Evolutionary conservation across 2,888 invertebrate species (phyloP), one percentile per base, ranked within the genome.

Genomic region (Auanema freiburgensis): DNA sequence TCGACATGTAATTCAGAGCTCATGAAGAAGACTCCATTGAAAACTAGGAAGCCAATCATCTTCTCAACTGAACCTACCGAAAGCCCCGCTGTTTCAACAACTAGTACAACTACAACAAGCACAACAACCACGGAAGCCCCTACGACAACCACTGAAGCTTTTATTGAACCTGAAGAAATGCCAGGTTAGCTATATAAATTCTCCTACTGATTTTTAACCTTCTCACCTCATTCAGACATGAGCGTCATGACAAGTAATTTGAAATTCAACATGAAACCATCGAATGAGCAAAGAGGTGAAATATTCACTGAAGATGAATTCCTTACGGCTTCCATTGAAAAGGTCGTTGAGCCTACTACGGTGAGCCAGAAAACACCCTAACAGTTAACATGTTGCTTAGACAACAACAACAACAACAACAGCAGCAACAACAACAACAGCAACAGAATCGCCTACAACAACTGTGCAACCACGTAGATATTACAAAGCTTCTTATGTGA

Each of bases 371-470:
- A n/a, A n/a, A n/a, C n/a, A n/a, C n/a, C n/a, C n/a, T n/a, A n/a
- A n/a, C n/a, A 52, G 41, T 16, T 40, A 50, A 24, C 52, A 59
- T 50, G 41, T 50, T n/a, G 42, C 49, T 11, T 52, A 59, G 21
- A 42, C 14, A 16, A 41, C 59, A 25, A 59, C 41, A 21, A 51
- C 51, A 2, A 42, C 18, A 2, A 18, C 46, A 6, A 40, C 12
- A 59, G n/a, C 59, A 11, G 42, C 58, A n/a, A 46, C 58, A 24
- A 57, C 42, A 5, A 56, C 56, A 40, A 42, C 57, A 24, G 43
- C 16, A 10, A 2, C 44, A 14, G 12, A 25, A 6, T n/a, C 43
- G 10, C 23, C 25, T 6, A n/a, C 16, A 5, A 50, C 46, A 18
- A 23, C 33, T 33, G 33, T 33, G 8, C 3, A 33, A 33, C 33